Base-by-base conservation (phyloP, 2,797 vertebrate genomes). In the Phataginus tetradactyla region DNA sequence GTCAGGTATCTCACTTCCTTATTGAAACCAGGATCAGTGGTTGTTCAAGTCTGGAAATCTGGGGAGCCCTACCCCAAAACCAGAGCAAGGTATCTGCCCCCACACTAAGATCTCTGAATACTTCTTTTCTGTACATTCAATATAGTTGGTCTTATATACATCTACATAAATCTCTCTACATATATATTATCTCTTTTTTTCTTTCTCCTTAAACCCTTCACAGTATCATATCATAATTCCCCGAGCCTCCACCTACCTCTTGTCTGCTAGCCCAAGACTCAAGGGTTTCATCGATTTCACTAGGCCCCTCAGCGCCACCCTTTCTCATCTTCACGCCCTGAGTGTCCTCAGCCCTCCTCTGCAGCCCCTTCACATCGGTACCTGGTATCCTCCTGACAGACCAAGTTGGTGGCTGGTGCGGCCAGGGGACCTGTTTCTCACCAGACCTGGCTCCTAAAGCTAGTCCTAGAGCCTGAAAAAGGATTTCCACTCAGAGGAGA, bases 161-260 rank as follows among this genome's bases (percentile, higher is more conserved):
- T 90, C 55, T 96, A 75, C 96, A 78, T 96, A 94, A 69, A 93
- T 79, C 37, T 94, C 37, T 96, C 4, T 90, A 3, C 63, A 39
- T 85, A 80, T 94, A 96, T 97, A 96, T 96, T 92, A 95, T 90
- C 81, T 97, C 96, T 97, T 68, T 97, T 68, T 96, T 88, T 96
- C 66, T 96, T 94, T 96, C 78, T 96, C 57, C 86, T 96, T 96
- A 97, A 96, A 91, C 63, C 51, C 95, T 81, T 95, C 64, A 77
- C 95, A 79, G 57, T 94, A 81, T 77, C 69, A 79, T 49, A 77
- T 90, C 29, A 55, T 94, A 87, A 81, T 91, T 86, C 90, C 92
- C 90, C 39, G 15, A 92, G 81, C 63, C 74, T 92, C 85, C 32
- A 53, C 91, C 42, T 42, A 37, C 17, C 21, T 63, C n/a, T 96